Evolutionary conservation across 2,113 vertebrate species (phyloP).

Genomic region (Nesoenas mayeri): DNA sequence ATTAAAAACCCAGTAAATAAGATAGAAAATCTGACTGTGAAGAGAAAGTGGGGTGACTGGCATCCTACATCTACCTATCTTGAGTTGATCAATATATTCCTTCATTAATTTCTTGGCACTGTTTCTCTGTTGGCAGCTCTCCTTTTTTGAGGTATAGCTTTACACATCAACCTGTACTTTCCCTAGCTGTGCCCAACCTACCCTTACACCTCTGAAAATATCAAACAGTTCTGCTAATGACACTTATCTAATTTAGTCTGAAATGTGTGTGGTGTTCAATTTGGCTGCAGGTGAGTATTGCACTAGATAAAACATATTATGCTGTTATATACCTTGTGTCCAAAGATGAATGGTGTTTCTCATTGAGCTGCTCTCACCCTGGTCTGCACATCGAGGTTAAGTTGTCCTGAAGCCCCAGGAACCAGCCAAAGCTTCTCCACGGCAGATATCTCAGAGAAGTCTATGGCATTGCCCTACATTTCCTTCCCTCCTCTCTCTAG

Average conservation of each 20-base stretch:
- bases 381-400: rapidly evolving
- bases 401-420: background rate
- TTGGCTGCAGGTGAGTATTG: background rate
- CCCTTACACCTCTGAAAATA: background rate
- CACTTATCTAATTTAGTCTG: background rate
- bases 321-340: rapidly evolving
- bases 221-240: background rate
- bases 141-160: background rate
- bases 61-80: background rate
- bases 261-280: rapidly evolving
- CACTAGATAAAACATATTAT: background rate
- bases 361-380: background rate
- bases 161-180: background rate
- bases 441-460: background rate
- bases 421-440: rapidly evolving
- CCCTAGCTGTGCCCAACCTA: background rate
- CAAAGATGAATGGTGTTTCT: background rate
- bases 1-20: background rate
- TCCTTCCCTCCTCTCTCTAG: background rate
- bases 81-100: background rate
- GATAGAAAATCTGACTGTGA: background rate
- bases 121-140: background rate
- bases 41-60: background rate
- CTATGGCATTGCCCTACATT: background rate
- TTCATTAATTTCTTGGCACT: background rate